Percentiles rank a stretch among this genome's conserved stretches.
Conservation (phyloP, 1,140 invertebrate genomes). For the Meloidogyne floridensis region DNA sequence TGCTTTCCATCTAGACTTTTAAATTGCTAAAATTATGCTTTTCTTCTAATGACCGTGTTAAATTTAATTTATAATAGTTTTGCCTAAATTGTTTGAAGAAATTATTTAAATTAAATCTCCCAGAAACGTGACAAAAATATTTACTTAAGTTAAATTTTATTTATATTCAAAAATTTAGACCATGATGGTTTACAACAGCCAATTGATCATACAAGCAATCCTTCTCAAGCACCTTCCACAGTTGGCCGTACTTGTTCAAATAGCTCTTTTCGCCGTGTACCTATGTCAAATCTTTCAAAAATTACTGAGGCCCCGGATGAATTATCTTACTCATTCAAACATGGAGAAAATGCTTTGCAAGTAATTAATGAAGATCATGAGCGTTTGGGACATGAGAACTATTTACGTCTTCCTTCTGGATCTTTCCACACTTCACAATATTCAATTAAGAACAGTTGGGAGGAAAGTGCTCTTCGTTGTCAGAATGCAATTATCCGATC, state of each 20-base stretch:
- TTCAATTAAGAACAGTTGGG: constrained; percentile 31
- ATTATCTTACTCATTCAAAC: constrained; percentile 31
- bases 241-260: background rate
- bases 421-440: constrained; percentile 30
- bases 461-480: constrained; percentile 20
- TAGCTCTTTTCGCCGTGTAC: constrained; percentile 8
- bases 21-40: too few relatives aligned
- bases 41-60: too few relatives aligned
- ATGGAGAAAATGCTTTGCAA: constrained; percentile 23
- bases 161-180: background rate
- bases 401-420: constrained; percentile 14
- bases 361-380: constrained; percentile 17
- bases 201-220: background rate
- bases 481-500: constrained; percentile 21
- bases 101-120: too few relatives aligned
- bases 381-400: background rate
- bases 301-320: constrained; percentile 25
- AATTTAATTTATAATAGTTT: too few relatives aligned
- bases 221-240: background rate
- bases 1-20: too few relatives aligned
- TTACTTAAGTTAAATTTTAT: background rate
- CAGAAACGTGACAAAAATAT: background rate
- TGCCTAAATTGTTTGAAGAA: too few relatives aligned
- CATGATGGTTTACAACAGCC: background rate
- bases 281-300: constrained; percentile 19